Percentiles rank a stretch among this genome's conserved stretches.
These are phyloP conservation scores for Andrena chrysosceles DNA, from an alignment of 2,888 invertebrate genomes.

Conservation along the genomic window DNA sequence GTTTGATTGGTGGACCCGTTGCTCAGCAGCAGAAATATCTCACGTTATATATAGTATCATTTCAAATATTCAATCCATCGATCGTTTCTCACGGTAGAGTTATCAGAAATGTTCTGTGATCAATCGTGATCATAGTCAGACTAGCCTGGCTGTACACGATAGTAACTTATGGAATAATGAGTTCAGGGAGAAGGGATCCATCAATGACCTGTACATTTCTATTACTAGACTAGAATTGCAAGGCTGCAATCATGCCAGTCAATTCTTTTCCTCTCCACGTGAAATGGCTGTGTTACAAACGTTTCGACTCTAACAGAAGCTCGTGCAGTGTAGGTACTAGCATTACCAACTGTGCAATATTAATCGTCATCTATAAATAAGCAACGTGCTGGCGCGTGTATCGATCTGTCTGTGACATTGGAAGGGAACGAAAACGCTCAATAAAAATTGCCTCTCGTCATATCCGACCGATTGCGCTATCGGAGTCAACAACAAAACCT, in stretches of 20 bases:
- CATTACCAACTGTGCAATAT: slow-evolving; percentile 14
- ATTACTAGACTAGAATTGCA: not conserved
- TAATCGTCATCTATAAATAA: slow-evolving; percentile 16
- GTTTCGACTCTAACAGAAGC: not conserved
- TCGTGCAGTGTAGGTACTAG: not conserved
- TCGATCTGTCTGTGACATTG: slow-evolving; percentile 7
- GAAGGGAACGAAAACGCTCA: slow-evolving; percentile 4
- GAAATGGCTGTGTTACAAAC: not conserved
- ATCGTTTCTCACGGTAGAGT: not conserved
- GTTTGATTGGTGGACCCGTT: no score
- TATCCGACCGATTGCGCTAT: not conserved
- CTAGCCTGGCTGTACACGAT: not conserved
- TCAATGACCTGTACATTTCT: not conserved
- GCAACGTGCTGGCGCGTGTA: not conserved
- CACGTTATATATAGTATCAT: no score
- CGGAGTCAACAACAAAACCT: slow-evolving; percentile 18
- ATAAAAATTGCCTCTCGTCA: slow-evolving; percentile 4
- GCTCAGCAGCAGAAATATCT: no score
- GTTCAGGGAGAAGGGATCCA: not conserved
- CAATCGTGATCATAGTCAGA: not conserved
- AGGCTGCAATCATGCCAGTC: not conserved
- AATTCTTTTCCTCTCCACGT: not conserved
- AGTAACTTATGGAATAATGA: not conserved
- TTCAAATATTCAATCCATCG: no score
- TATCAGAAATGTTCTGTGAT: not conserved